Evolutionary conservation across 2,888 invertebrate genomes (phyloP), one percentile per base, ranked within the genome.

Genomic region (Lasioglossum lativentre): DNA sequence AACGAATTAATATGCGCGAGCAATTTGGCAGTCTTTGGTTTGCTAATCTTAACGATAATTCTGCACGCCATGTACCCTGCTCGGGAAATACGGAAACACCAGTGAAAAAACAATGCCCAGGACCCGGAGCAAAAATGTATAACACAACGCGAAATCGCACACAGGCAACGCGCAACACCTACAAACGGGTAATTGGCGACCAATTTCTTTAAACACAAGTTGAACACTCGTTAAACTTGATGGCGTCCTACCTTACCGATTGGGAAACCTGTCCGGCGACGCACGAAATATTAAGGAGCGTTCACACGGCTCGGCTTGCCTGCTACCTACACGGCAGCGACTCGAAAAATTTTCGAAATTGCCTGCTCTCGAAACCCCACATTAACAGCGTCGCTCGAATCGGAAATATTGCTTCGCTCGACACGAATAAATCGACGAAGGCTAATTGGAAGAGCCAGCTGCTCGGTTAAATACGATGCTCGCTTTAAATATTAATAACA

Each of bases 241-340:
- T 83, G 82, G 92, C 83, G 86, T 91, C 92, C 95, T 95, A 93
- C 95, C 92, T 95, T 95, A 95, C 92, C 95, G 94, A 92, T 94
- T 82, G 94, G 78, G 87, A 87, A 87, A 85, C 87, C 77, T 45
- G 85, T 86, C 71, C 80, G 34, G 68, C 68, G 42, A 30, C 23
- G n/a, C 86, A 78, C 78, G 80, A 82, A 74, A 63, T 19, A 63
- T 90, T 87, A 86, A 89, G 85, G 75, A 66, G 42, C 76, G 70
- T 89, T 86, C 88, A 83, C 85, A 90, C 73, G 73, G 73, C 19
- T 40, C 42, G 27, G 16, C 16, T 63, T 34, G 30, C 34, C n/a
- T 27, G n/a, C 72, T 70, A 23, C 38, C 27, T 30, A 14, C 27
- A 16, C 47, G 14, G 70, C 19, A 1, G 19, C 12, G 52, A 23